Evolutionary conservation across 92 coral and sea anemone genomes (phyloP).

Genomic region (Pocillopora meandrina): DNA sequence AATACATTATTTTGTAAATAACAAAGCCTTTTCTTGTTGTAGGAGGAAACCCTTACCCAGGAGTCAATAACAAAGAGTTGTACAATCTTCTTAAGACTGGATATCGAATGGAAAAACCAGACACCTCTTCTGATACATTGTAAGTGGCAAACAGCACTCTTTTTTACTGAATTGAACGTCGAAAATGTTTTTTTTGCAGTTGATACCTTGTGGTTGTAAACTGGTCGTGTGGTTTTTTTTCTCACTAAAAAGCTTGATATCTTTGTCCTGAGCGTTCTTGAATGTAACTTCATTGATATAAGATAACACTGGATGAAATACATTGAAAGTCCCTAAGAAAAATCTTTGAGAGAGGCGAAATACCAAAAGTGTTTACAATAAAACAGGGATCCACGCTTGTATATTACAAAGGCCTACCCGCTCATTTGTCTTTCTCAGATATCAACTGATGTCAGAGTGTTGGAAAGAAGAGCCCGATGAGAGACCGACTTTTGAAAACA

Average conservation of each 20-base stretch:
- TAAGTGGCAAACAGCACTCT: neutral
- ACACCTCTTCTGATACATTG: conserved; percentile 15
- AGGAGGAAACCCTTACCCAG: too few species aligned
- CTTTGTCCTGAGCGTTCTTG: too few species aligned
- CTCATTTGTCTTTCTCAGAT: neutral
- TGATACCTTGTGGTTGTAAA: neutral
- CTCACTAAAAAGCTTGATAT: too few species aligned
- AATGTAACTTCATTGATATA: too few species aligned
- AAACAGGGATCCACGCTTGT: too few species aligned
- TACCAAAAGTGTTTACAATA: too few species aligned
- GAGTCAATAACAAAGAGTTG: neutral
- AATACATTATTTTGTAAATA: too few species aligned
- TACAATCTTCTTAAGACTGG: conserved; percentile 11
- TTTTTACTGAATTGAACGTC: neutral
- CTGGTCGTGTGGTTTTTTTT: too few species aligned
- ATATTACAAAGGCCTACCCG: too few species aligned
- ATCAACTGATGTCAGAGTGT: neutral
- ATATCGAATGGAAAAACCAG: conserved; percentile 21
- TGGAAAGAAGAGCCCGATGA: neutral
- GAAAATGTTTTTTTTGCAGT: neutral
- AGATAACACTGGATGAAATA: too few species aligned
- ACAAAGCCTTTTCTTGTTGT: neutral
- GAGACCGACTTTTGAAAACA: conserved; percentile 6
- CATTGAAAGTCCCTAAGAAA: too few species aligned
- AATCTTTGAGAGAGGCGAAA: too few species aligned